phyloP scores from a whole-genome alignment of 2,888 invertebrate species.

The Anorthoa munda region DNA sequence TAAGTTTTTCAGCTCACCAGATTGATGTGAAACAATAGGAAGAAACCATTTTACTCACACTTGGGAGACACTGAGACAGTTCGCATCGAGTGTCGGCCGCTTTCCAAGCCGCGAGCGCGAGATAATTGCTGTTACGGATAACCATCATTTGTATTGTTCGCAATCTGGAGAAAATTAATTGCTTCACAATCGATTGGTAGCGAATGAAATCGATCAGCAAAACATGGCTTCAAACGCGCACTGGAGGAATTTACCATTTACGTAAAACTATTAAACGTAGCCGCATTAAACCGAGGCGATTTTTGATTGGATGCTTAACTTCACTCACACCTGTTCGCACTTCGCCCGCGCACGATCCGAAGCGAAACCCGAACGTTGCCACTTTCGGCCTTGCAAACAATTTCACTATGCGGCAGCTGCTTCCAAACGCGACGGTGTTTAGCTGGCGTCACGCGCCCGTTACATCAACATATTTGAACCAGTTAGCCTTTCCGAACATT shows the following conservation, averaged over 20 bases:
- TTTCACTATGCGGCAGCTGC: conserved; percentile 64
- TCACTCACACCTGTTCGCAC: conserved; percentile 61
- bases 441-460: conserved; percentile 70
- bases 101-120: conserved; percentile 84
- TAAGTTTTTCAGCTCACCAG: conserved; percentile 78
- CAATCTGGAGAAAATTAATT: conserved; percentile 88
- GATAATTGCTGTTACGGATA: conserved; percentile 84
- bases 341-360: conserved; percentile 46
- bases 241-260: conserved; percentile 59
- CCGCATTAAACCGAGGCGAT: conserved; percentile 31
- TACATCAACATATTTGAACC: conserved; percentile 73
- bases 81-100: conserved; percentile 81
- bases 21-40: conserved; percentile 85
- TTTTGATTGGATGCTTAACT: conserved; percentile 63
- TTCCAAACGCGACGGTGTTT: conserved; percentile 62
- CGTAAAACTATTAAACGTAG: conserved; percentile 33
- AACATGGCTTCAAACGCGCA: conserved; percentile 62
- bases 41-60: conserved; percentile 86
- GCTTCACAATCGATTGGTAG: conserved; percentile 79
- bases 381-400: conserved; percentile 64
- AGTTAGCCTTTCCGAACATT: conserved; percentile 67
- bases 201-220: conserved; percentile 79
- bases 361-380: conserved; percentile 60
- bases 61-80: conserved; percentile 72
- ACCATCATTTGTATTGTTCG: conserved; percentile 89